A percentile compares a stretch with the other conserved stretches of the same genome.
phyloP scores from a whole-genome alignment of 2,113 vertebrate genomes.

The Columba janthina region DNA sequence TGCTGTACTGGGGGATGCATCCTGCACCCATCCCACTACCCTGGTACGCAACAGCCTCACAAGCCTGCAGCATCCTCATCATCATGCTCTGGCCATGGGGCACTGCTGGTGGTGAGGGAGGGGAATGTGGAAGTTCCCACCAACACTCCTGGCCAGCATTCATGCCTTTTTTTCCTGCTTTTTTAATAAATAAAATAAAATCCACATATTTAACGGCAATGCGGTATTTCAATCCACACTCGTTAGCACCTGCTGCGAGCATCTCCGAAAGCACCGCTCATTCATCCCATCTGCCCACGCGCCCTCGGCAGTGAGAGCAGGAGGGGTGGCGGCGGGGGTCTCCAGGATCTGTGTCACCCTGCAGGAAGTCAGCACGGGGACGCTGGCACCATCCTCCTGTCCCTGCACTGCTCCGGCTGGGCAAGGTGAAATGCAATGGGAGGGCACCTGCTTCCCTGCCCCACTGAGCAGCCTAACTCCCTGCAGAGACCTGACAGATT shows the following conservation, averaged over 20 bases:
- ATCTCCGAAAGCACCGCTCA: background rate
- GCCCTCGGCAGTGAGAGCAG: fast-evolving
- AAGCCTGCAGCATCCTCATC: background rate
- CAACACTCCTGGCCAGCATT: background rate
- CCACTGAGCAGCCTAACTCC: fast-evolving
- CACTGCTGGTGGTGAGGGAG: background rate
- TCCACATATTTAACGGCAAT: background rate
- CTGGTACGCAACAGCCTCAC: fast-evolving
- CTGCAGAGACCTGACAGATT: background rate
- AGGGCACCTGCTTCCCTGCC: background rate
- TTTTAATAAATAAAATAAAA: background rate
- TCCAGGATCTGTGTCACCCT: background rate
- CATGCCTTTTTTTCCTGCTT: fast-evolving
- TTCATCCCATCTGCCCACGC: background rate
- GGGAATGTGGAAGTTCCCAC: background rate
- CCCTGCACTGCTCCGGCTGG: background rate
- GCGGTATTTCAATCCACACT: background rate
- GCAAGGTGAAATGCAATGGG: background rate
- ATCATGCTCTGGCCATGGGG: fast-evolving
- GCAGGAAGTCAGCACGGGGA: background rate
- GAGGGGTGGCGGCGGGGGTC: background rate
- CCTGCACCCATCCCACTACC: fast-evolving
- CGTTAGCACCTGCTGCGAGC: background rate
- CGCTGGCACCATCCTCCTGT: background rate
- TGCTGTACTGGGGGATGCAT: fast-evolving